Conservation (phyloP, 2,113 vertebrate genomes). For the Phalacrocorax aristotelis region DNA sequence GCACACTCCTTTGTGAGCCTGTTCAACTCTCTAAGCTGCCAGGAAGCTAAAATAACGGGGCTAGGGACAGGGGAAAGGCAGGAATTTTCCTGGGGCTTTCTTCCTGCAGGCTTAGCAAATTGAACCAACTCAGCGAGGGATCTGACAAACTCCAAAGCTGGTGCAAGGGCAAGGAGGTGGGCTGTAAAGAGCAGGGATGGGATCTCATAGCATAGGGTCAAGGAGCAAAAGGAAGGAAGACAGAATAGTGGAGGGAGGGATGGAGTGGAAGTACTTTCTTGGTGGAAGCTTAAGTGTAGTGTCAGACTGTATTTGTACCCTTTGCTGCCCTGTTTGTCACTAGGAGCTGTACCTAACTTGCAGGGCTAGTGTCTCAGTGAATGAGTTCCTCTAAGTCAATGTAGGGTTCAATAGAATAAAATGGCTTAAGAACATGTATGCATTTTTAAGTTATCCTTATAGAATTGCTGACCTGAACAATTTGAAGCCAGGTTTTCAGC, state of each 20-base stretch:
- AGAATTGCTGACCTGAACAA: not conserved
- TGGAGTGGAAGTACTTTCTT: not conserved
- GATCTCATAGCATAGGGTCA: accelerated
- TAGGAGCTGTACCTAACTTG: not conserved
- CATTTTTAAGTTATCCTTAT: not conserved
- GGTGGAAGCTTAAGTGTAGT: not conserved
- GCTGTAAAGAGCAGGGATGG: not conserved
- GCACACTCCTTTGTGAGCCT: not conserved
- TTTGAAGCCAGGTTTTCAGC: not conserved
- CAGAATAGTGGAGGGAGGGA: not conserved
- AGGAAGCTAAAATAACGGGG: not conserved
- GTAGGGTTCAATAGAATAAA: not conserved
- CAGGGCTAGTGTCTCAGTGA: not conserved
- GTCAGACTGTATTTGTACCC: not conserved
- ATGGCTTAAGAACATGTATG: not conserved
- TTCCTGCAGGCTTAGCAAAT: not conserved
- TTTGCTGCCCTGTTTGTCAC: not conserved
- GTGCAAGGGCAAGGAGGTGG: not conserved
- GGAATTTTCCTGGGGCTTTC: not conserved
- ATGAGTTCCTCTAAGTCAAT: not conserved
- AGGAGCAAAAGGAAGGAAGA: not conserved
- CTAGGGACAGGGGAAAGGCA: too few species aligned
- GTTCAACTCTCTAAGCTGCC: not conserved
- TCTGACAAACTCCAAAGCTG: not conserved
- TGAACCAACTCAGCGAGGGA: not conserved